Percentiles rank a stretch among this genome's conserved stretches.
Conservation (phyloP, 2,797 vertebrate genomes). For the Triplophysa bombifrons region DNA sequence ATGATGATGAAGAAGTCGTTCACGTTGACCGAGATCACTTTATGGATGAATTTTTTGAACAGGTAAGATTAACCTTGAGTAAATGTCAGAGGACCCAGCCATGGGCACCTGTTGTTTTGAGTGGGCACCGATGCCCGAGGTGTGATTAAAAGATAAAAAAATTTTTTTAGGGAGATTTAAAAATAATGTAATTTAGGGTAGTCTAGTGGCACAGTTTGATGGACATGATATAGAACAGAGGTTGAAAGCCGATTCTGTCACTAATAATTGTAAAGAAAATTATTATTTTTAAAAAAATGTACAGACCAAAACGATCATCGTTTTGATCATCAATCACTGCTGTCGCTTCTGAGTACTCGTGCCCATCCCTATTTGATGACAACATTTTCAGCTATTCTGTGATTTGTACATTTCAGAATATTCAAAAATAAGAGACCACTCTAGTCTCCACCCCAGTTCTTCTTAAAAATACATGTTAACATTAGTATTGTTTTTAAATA, state of each 20-base stretch:
- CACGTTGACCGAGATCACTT: conserved; percentile 92
- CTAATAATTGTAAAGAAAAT: too few relatives aligned
- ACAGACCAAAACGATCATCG: too few relatives aligned
- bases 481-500: too few relatives aligned
- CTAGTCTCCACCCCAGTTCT: too few relatives aligned
- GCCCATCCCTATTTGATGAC: too few relatives aligned
- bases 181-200: background rate
- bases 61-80: conserved; percentile 72
- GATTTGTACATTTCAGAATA: too few relatives aligned
- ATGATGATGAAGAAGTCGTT: conserved; percentile 93
- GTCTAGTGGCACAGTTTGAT: background rate
- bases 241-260: background rate
- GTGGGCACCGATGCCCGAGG: background rate
- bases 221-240: background rate
- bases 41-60: conserved; percentile 96
- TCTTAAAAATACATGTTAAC: too few relatives aligned
- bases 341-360: too few relatives aligned
- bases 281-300: too few relatives aligned
- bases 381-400: too few relatives aligned
- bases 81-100: background rate
- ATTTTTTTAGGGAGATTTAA: background rate
- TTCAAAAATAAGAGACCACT: too few relatives aligned
- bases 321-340: too few relatives aligned
- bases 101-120: background rate
- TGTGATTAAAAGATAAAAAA: background rate